Conservation (phyloP, 2,113 vertebrate species). For the Seriola aureovittata region DNA sequence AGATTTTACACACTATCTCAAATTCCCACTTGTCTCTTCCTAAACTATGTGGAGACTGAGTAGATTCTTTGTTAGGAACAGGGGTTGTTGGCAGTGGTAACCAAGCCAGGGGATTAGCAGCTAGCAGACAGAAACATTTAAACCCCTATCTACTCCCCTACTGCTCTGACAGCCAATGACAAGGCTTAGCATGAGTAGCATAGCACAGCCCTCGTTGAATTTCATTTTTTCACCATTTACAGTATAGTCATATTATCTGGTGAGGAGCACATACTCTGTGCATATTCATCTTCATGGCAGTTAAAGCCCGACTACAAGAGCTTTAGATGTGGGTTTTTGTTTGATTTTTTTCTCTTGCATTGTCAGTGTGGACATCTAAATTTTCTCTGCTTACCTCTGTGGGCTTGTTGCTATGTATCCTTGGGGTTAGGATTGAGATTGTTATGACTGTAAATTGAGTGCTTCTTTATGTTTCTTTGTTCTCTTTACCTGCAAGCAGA, state of each 20-base stretch:
- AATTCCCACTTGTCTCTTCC: neutral
- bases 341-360: constrained; percentile 12
- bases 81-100: constrained; percentile 25
- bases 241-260: neutral
- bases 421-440: constrained; percentile 25
- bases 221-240: constrained; percentile 16
- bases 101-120: constrained; percentile 42
- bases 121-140: constrained; percentile 37
- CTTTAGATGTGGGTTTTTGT: constrained; percentile 3
- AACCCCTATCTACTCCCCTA: constrained; percentile 9
- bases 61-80: constrained; percentile 19
- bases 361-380: constrained; percentile 6
- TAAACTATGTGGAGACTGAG: neutral
- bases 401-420: constrained; percentile 30
- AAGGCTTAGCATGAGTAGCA: constrained; percentile 20
- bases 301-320: neutral
- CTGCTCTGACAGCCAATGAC: constrained; percentile 27
- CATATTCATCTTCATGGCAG: neutral
- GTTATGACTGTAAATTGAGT: constrained; percentile 11
- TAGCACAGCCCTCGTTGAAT: neutral
- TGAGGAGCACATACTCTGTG: neutral
- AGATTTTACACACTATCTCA: neutral
- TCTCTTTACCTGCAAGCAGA: constrained; percentile 33
- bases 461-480: constrained; percentile 42
- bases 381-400: neutral